Percentiles rank a stretch among this genome's conserved stretches.
These are phyloP conservation scores for Polydrusus pterygomalis DNA, from an alignment of 2,888 invertebrate species.

Conservation along the genomic window DNA sequence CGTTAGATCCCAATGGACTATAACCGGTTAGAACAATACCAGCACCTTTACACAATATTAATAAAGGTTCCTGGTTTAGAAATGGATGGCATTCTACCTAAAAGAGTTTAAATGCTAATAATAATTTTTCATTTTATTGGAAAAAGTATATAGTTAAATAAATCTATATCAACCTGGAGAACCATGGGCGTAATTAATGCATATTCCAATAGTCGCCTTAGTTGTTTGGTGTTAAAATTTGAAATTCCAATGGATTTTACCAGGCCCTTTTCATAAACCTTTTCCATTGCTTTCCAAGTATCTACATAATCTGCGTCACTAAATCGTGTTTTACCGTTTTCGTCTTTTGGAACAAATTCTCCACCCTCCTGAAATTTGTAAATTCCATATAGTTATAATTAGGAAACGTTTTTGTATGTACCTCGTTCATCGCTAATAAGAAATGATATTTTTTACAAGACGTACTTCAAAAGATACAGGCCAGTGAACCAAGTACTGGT, in stretches of 20 bases:
- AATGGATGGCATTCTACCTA: slow-evolving; percentile 82
- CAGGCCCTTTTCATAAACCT: slow-evolving; percentile 77
- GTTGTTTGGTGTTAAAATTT: slow-evolving; percentile 84
- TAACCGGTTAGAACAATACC: slow-evolving; percentile 84
- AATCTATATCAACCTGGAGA: slow-evolving; percentile 27
- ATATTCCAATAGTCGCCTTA: slow-evolving; percentile 76
- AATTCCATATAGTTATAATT: slow-evolving; percentile 7
- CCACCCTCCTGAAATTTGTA: slow-evolving; percentile 69
- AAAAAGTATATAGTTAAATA: background rate
- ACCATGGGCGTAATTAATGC: slow-evolving; percentile 76
- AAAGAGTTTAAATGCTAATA: slow-evolving; percentile 49
- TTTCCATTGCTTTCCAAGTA: slow-evolving; percentile 82
- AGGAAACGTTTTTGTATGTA: background rate
- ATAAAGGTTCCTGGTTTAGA: slow-evolving; percentile 79
- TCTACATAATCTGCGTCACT: slow-evolving; percentile 80
- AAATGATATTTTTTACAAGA: background rate
- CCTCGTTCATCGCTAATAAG: too few relatives aligned
- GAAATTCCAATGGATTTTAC: slow-evolving; percentile 83
- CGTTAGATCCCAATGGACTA: slow-evolving; percentile 85
- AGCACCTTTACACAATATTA: slow-evolving; percentile 78
- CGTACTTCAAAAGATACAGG: slow-evolving; percentile 66
- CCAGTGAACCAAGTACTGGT: slow-evolving; percentile 75
- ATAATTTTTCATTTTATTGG: background rate
- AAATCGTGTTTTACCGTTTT: slow-evolving; percentile 60
- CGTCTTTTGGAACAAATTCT: slow-evolving; percentile 58